phyloP scores from a whole-genome alignment of 2,797 vertebrate genomes.

The Neostethus bicornis region DNA sequence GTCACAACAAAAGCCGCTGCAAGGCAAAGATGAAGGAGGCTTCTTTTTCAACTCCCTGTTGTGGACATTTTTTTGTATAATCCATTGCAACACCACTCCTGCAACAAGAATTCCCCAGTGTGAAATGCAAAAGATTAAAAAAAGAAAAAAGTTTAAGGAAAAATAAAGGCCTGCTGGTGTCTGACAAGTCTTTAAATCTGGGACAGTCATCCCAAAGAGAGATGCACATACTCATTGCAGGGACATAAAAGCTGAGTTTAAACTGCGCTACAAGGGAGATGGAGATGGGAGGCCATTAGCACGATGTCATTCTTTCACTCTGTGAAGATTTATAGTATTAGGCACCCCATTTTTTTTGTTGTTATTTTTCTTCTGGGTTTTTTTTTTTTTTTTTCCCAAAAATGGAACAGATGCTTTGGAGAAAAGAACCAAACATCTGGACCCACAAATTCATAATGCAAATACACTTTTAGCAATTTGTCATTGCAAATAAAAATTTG shows the following conservation, averaged over 20 bases:
- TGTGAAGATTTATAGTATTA: constrained; percentile 48
- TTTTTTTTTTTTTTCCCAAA: constrained; percentile 10
- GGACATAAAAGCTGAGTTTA: constrained; percentile 70
- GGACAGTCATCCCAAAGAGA: constrained; percentile 78
- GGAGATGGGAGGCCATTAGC: constrained; percentile 69
- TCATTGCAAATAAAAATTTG: constrained; percentile 1
- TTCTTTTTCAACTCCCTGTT: constrained; percentile 73
- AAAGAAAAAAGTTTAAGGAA: constrained; percentile 61
- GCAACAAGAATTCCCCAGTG: constrained; percentile 64
- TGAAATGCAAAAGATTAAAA: constrained; percentile 64
- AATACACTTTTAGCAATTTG: constrained; percentile 6
- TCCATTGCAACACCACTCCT: constrained; percentile 64
- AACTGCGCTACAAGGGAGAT: constrained; percentile 60
- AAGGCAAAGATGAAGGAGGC: constrained; percentile 67
- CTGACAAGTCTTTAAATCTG: constrained; percentile 80
- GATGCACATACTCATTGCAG: constrained; percentile 70
- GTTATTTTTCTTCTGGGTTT: constrained; percentile 26
- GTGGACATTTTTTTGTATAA: constrained; percentile 74
- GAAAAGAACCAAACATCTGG: constrained; percentile 45
- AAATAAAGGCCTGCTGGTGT: constrained; percentile 73
- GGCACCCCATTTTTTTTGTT: constrained; percentile 33
- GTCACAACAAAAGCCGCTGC: constrained; percentile 61
- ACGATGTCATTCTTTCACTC: constrained; percentile 45
- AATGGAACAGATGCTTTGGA: too few species aligned
- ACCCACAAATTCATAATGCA: constrained; percentile 29